These are phyloP conservation scores for Pithys albifrons DNA, from an alignment of 2,113 vertebrate genomes.

Conservation along the genomic window DNA sequence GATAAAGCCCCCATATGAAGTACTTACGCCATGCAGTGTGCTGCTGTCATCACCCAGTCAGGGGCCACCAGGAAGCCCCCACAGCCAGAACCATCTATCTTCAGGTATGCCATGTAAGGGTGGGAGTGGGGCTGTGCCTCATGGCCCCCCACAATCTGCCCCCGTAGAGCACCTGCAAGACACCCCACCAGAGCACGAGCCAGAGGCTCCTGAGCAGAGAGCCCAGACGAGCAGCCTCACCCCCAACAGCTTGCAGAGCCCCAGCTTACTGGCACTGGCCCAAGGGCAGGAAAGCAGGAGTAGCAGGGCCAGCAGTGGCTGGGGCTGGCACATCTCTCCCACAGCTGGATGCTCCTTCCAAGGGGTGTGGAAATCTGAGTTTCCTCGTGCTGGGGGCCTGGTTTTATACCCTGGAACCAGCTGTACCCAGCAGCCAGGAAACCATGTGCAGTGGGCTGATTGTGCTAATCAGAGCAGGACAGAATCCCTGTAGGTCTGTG, in stretches of 20 bases:
- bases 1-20: accelerated
- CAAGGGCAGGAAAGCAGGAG: background rate
- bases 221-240: background rate
- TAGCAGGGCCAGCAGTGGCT: background rate
- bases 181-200: background rate
- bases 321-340: background rate
- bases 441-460: background rate
- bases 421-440: background rate
- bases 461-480: background rate
- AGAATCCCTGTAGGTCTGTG: background rate
- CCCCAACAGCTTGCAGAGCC: accelerated
- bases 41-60: slow-evolving; percentile 60
- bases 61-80: slow-evolving; percentile 63
- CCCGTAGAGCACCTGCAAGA: slow-evolving; percentile 13
- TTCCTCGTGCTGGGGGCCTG: background rate
- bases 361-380: accelerated
- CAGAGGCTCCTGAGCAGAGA: background rate
- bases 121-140: slow-evolving; percentile 60
- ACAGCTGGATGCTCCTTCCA: accelerated
- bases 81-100: accelerated
- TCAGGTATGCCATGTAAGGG: slow-evolving; percentile 54
- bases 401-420: slow-evolving; percentile 16
- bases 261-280: background rate
- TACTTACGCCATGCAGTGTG: slow-evolving; percentile 63
- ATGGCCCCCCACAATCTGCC: slow-evolving; percentile 27